Evolutionary conservation across 1,140 invertebrate genomes (phyloP), one percentile per base, ranked within the genome.

Genomic region (Camponotus vicinus): DNA sequence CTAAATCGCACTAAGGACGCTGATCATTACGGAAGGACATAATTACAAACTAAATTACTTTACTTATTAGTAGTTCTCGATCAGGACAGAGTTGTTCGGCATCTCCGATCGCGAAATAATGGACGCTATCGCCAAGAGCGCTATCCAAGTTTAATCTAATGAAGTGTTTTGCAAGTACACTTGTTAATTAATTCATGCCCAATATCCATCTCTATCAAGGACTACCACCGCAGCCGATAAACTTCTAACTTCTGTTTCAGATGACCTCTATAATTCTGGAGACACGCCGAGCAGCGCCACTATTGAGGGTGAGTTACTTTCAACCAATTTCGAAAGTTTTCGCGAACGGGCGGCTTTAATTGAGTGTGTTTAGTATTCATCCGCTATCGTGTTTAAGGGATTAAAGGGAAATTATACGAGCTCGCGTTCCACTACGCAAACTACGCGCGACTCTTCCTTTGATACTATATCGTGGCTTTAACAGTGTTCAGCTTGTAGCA

Each of bases 181-280:
- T 59, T 45, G 59, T 83, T 73, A 86, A 89, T 89, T 73, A 88
- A 89, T 86, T 88, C 42, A 57, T 59, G 37, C 37, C 11, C 55
- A 63, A 69, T 52, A 59, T 63, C 67, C 69, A 61, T 61, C 78
- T 27, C 71, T 27, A 49, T 21, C 37, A 59, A 57, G 55, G 45
- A 59, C 32, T 61, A 70, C 18, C 61, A 55, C 32, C 34, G 34
- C 85, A 64, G 32, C 55, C 59, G 76, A 88, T 80, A 45, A 88
- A 86, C 82, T 86, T 70, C 18, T 49, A 86, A 88, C 86, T 88
- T 90, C 76, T 90, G 84, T 93, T 93, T 86, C 92, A 93, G 93
- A 94, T 89, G 92, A 91, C 82, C 90, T 93, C 85, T 92, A 91
- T 89, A 92, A 93, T 86, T 89, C 88, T 73, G 90, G 88, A 49